These are phyloP conservation scores for Morelia viridis DNA, from an alignment of 2,797 vertebrate genomes.

Conservation along the genomic window DNA sequence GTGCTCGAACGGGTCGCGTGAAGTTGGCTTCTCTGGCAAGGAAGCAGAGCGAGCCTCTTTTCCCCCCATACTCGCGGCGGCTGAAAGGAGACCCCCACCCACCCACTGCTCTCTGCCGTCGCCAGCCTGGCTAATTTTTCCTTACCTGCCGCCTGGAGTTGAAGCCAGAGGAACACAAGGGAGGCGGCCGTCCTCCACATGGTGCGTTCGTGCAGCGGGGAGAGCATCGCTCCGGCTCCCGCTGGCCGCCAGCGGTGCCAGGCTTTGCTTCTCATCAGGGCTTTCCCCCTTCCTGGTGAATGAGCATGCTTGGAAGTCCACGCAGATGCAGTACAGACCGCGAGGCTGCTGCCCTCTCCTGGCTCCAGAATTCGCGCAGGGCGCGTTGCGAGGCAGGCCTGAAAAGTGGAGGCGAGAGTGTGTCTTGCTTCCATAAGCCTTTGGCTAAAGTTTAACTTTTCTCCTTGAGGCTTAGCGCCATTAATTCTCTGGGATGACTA, in stretches of 20 bases:
- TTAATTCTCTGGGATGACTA: neutral
- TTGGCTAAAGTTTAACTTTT: neutral
- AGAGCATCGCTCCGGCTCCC: constrained; percentile 2
- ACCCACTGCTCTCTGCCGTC: neutral
- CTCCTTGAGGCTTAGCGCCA: neutral
- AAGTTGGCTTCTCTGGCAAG: too few species aligned
- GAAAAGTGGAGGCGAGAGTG: neutral
- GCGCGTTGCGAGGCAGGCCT: neutral
- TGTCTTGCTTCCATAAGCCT: neutral
- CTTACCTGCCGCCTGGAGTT: constrained; percentile 75
- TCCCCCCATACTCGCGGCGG: neutral
- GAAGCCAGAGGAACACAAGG: constrained; percentile 65
- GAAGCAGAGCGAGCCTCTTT: neutral
- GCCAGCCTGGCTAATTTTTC: neutral
- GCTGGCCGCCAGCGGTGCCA: constrained; percentile 4
- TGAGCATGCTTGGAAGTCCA: constrained; percentile 61
- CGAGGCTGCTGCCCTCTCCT: neutral
- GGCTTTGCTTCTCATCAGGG: constrained; percentile 32
- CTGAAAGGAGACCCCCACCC: neutral
- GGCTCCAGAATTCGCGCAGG: neutral
- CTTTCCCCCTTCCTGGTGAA: constrained; percentile 24
- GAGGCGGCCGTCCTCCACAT: constrained; percentile 65
- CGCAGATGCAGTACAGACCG: constrained; percentile 40
- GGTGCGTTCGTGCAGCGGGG: constrained; percentile 31
- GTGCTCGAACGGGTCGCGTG: constrained; percentile 42